phyloP scores from a whole-genome alignment of 2,797 vertebrate genomes.

The Cuniculus paca region DNA sequence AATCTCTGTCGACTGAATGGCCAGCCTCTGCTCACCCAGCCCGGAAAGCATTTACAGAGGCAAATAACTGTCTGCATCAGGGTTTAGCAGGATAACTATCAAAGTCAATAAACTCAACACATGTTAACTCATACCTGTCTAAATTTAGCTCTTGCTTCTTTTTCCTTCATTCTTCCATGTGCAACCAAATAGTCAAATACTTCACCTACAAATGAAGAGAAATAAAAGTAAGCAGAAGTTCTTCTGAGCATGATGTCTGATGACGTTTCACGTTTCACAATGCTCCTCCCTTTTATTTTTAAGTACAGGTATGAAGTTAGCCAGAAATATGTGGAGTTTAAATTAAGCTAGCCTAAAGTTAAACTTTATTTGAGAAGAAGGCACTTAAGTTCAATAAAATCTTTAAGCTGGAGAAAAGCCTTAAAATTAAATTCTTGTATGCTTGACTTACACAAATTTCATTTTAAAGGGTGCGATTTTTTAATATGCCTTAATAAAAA shows the following conservation, averaged over 20 bases:
- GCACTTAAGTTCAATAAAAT: conserved; percentile 54
- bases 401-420: conserved; percentile 33
- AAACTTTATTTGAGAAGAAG: not conserved
- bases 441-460: not conserved
- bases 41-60: not conserved
- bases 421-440: conserved; percentile 16
- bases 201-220: conserved; percentile 92
- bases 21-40: not conserved
- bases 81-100: not conserved
- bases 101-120: conserved; percentile 4
- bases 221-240: conserved; percentile 64
- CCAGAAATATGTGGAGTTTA: conserved; percentile 38
- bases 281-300: not conserved
- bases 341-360: conserved; percentile 20
- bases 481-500: conserved; percentile 50
- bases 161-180: conserved; percentile 99
- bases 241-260: not conserved
- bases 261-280: conserved; percentile 3
- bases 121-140: conserved; percentile 94
- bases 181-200: conserved; percentile 99
- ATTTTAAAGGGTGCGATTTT: not conserved
- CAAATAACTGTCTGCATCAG: conserved; percentile 22
- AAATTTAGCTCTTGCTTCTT: conserved; percentile 99
- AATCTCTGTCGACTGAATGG: not conserved
- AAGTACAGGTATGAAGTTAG: conserved; percentile 28